A percentile compares a stretch with the other conserved stretches of the same genome.
These are phyloP conservation scores for Pangasius krempfi DNA, from an alignment of 2,797 vertebrate genomes.

Conservation along the genomic window DNA sequence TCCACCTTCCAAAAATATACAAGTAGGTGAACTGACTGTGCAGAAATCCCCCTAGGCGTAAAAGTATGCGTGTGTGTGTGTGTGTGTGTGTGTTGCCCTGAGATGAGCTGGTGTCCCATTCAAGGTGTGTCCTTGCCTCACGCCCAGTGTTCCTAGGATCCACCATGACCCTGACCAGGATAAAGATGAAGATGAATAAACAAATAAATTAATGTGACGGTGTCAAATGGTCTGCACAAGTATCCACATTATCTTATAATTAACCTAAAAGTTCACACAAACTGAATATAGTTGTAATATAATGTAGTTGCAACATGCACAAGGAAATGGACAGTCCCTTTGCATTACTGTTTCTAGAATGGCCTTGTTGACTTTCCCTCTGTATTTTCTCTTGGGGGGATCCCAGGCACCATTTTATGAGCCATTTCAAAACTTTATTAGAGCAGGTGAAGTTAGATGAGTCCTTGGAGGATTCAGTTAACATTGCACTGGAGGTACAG, in stretches of 20 bases:
- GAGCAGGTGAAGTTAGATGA: not conserved
- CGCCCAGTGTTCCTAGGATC: not conserved
- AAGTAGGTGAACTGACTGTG: not conserved
- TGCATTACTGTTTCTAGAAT: not conserved
- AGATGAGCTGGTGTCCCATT: not conserved
- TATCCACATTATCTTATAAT: not conserved
- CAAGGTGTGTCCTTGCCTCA: not conserved
- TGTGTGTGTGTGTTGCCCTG: not conserved
- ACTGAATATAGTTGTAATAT: not conserved
- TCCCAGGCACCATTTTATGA: slow-evolving; percentile 1
- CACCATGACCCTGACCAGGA: not conserved
- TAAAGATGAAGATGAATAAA: not conserved
- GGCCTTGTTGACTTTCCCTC: not conserved
- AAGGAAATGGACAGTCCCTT: not conserved
- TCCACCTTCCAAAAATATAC: not conserved
- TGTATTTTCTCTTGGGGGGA: not conserved
- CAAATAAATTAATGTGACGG: not conserved
- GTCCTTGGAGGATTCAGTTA: not conserved
- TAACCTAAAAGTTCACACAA: too few relatives aligned
- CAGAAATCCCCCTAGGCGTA: not conserved
- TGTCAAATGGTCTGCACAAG: not conserved
- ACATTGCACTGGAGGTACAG: not conserved
- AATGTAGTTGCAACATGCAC: not conserved
- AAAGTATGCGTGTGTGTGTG: not conserved
- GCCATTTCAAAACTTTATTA: slow-evolving; percentile 13